Conservation (phyloP, 2,797 vertebrate genomes). For the Pelodytes ibericus region DNA sequence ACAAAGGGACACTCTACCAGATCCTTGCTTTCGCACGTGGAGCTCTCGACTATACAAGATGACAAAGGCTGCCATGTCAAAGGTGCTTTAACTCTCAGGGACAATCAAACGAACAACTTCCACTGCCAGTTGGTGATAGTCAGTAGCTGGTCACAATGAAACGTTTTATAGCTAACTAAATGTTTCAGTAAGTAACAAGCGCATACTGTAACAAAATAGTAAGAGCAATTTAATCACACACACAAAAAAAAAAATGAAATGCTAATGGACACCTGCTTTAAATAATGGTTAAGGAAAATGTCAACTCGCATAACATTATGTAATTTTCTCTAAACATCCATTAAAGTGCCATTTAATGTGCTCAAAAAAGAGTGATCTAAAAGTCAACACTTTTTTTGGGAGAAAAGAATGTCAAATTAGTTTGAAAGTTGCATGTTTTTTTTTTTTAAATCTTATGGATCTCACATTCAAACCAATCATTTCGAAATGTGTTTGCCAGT, state of each 20-base stretch:
- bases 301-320: constrained; percentile 13
- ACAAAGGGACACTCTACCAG: constrained; percentile 15
- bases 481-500: constrained; percentile 54
- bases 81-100: constrained; percentile 52
- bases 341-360: constrained; percentile 12
- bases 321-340: constrained; percentile 30
- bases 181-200: constrained; percentile 5
- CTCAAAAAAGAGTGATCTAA: constrained; percentile 24
- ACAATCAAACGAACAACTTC: constrained; percentile 53
- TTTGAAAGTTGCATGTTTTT: background rate
- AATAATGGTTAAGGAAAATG: constrained; percentile 6
- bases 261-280: constrained; percentile 18
- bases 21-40: constrained; percentile 59
- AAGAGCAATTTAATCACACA: background rate
- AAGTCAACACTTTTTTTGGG: constrained; percentile 18
- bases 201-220: constrained; percentile 7
- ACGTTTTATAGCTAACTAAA: background rate
- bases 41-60: constrained; percentile 55
- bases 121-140: background rate
- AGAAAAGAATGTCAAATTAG: background rate
- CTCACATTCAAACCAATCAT: constrained; percentile 52
- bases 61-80: constrained; percentile 58
- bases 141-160: background rate
- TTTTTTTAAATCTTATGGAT: constrained; percentile 15
- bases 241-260: constrained; percentile 21